These are phyloP conservation scores for Cordilura impudica DNA, from an alignment of 2,888 invertebrate genomes.

Conservation along the genomic window DNA sequence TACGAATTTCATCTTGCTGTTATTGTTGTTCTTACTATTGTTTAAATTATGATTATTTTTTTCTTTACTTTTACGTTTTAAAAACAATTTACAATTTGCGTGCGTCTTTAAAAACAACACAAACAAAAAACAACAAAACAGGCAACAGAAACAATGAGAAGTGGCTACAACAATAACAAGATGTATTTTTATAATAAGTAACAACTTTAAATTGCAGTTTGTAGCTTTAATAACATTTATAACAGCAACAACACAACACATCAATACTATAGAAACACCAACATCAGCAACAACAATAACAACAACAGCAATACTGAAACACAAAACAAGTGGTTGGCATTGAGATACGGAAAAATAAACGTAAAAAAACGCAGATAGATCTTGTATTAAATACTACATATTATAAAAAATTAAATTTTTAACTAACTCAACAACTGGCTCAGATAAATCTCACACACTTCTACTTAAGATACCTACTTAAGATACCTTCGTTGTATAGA, in stretches of 20 bases:
- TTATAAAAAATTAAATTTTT: not conserved
- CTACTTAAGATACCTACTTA: too few relatives aligned
- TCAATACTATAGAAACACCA: too few relatives aligned
- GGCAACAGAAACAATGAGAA: too few relatives aligned
- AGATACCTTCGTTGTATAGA: too few relatives aligned
- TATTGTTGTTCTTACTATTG: too few relatives aligned
- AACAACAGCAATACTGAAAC: not conserved
- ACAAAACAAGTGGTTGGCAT: conserved; percentile 65
- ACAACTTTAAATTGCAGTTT: conserved; percentile 24
- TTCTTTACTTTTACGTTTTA: too few relatives aligned
- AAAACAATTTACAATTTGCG: conserved; percentile 3
- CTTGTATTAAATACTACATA: not conserved
- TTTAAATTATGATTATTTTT: too few relatives aligned
- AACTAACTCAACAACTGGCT: too few relatives aligned
- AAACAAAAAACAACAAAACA: not conserved
- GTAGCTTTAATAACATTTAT: conserved; percentile 9
- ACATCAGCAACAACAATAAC: conserved; percentile 18
- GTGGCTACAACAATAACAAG: not conserved
- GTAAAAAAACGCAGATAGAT: not conserved
- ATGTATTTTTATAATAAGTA: conserved; percentile 10
- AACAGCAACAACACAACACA: conserved; percentile 1
- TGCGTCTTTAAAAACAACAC: not conserved
- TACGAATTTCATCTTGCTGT: too few relatives aligned
- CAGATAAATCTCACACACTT: too few relatives aligned
- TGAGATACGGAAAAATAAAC: conserved; percentile 47